Evolutionary conservation across 2,113 vertebrate species (phyloP).

Genomic region (Mirza zaza): DNA sequence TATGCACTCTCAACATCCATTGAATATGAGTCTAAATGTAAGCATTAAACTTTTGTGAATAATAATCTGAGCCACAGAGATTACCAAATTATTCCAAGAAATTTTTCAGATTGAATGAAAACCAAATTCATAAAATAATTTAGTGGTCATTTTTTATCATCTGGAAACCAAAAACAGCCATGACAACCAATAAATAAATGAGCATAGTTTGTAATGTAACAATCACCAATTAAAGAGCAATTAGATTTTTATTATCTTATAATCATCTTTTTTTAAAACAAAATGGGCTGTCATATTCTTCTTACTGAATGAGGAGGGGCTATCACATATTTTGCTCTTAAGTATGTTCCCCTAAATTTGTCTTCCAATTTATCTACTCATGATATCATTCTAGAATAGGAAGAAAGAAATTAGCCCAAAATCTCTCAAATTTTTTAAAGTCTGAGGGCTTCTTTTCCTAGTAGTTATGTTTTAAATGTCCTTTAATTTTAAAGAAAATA

Average conservation of each 20-base stretch:
- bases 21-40: not conserved
- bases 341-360: not conserved
- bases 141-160: not conserved
- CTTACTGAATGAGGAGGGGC: not conserved
- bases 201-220: not conserved
- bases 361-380: not conserved
- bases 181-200: not conserved
- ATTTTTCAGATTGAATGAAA: constrained; percentile 26
- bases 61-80: not conserved
- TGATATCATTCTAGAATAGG: not conserved
- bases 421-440: not conserved
- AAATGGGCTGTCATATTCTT: not conserved
- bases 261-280: not conserved
- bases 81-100: not conserved
- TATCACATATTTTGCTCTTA: not conserved
- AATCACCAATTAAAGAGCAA: not conserved
- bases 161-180: not conserved
- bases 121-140: constrained; percentile 1
- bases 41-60: not conserved
- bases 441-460: not conserved
- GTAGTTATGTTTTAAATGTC: not conserved
- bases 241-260: not conserved
- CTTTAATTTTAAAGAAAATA: not conserved
- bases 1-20: not conserved
- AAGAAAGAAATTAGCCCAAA: not conserved